These are phyloP conservation scores for Dynastes grantii DNA, from an alignment of 2,888 invertebrate genomes.

Conservation along the genomic window DNA sequence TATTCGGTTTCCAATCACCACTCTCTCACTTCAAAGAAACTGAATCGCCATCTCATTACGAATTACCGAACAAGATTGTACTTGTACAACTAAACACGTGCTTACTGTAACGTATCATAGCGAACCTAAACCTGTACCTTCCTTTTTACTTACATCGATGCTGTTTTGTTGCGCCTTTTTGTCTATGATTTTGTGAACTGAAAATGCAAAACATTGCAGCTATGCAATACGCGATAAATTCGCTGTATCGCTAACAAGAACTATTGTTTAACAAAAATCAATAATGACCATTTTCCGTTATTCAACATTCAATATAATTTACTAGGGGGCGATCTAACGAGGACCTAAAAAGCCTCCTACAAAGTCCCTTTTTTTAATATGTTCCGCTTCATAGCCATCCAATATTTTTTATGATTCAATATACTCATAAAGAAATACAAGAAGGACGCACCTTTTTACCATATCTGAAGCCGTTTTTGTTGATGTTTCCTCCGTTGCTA, in stretches of 20 bases:
- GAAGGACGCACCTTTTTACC: slow-evolving; percentile 68
- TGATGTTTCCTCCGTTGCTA: slow-evolving; percentile 57
- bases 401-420: neutral
- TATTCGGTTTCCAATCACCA: no score
- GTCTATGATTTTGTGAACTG: no score
- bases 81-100: no score
- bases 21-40: no score
- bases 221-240: no score
- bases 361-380: neutral
- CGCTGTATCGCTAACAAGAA: neutral
- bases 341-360: neutral
- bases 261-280: slow-evolving; percentile 22
- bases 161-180: no score
- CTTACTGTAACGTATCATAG: no score
- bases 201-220: no score
- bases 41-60: no score
- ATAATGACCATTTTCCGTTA: slow-evolving; percentile 15
- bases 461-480: slow-evolving; percentile 70
- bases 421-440: slow-evolving; percentile 2
- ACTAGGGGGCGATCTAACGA: neutral
- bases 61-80: no score
- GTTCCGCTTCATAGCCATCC: neutral
- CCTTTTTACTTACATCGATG: no score
- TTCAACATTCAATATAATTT: slow-evolving; percentile 10
- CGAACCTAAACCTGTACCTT: no score